phyloP scores from a whole-genome alignment of 2,113 vertebrate genomes.

The Halichoerus grypus region DNA sequence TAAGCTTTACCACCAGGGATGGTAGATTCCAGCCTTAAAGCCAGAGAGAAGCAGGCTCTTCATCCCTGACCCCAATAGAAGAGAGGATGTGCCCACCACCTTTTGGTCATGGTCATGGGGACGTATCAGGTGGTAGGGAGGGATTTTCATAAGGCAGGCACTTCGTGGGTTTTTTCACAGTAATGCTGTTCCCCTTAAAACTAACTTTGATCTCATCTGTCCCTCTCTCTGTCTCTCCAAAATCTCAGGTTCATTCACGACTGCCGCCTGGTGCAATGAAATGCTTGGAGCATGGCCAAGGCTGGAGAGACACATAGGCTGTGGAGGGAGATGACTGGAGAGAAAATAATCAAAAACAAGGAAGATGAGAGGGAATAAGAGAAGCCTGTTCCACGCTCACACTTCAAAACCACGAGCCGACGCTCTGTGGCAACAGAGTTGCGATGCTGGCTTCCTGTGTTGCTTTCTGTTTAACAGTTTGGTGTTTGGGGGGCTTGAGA shows the following conservation, averaged over 20 bases:
- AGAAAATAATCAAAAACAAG: constrained; percentile 47
- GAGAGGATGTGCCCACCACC: not conserved
- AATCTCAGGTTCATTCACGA: constrained; percentile 14
- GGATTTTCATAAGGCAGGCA: not conserved
- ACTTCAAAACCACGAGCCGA: not conserved
- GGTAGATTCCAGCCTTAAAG: not conserved
- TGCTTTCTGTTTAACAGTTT: not conserved
- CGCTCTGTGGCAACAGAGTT: not conserved
- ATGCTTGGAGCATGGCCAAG: not conserved
- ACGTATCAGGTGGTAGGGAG: not conserved
- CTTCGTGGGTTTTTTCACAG: not conserved
- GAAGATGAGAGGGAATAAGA: not conserved
- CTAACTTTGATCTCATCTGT: not conserved
- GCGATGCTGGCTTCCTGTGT: not conserved
- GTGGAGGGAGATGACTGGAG: not conserved
- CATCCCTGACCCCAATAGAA: not conserved
- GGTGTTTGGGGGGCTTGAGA: not conserved
- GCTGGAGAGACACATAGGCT: not conserved
- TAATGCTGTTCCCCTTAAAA: not conserved
- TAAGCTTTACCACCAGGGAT: not conserved
- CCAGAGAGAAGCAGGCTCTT: not conserved
- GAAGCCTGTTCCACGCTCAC: not conserved
- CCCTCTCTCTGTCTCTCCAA: not conserved
- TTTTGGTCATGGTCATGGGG: not conserved
- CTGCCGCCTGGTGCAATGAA: not conserved